phyloP scores from a whole-genome alignment of 2,888 invertebrate species.

The Myopa testacea region DNA sequence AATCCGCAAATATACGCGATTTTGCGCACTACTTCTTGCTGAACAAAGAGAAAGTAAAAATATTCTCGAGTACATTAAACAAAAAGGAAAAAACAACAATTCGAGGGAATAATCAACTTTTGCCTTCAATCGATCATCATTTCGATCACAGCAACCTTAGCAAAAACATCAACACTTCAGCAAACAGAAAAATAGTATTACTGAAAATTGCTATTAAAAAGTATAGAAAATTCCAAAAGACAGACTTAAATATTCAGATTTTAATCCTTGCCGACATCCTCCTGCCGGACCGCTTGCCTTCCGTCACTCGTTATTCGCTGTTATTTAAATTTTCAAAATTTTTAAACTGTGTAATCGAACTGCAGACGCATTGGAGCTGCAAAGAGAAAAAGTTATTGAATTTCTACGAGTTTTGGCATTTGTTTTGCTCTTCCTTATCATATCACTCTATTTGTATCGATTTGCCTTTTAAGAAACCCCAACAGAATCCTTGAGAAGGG shows the following conservation, averaged over 20 bases:
- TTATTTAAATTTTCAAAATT: neutral
- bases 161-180: constrained; percentile 29
- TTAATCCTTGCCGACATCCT: neutral
- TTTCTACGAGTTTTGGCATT: constrained; percentile 66
- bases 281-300: too few relatives aligned
- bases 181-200: neutral
- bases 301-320: too few relatives aligned
- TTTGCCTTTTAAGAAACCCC: constrained; percentile 58
- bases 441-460: constrained; percentile 64
- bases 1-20: too few relatives aligned
- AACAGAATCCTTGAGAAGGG: neutral
- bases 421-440: constrained; percentile 65
- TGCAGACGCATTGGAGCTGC: constrained; percentile 67
- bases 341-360: constrained; percentile 44
- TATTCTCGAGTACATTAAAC: too few relatives aligned
- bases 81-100: too few relatives aligned
- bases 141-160: constrained; percentile 27
- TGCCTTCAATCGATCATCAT: constrained; percentile 5
- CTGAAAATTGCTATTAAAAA: neutral
- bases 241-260: too few relatives aligned
- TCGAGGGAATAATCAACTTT: too few relatives aligned
- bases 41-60: too few relatives aligned
- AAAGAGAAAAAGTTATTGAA: constrained; percentile 66
- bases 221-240: too few relatives aligned
- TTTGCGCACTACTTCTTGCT: too few relatives aligned